These are phyloP conservation scores for Porites divaricata DNA, from an alignment of 92 coral and sea anemone species.

Conservation along the genomic window DNA sequence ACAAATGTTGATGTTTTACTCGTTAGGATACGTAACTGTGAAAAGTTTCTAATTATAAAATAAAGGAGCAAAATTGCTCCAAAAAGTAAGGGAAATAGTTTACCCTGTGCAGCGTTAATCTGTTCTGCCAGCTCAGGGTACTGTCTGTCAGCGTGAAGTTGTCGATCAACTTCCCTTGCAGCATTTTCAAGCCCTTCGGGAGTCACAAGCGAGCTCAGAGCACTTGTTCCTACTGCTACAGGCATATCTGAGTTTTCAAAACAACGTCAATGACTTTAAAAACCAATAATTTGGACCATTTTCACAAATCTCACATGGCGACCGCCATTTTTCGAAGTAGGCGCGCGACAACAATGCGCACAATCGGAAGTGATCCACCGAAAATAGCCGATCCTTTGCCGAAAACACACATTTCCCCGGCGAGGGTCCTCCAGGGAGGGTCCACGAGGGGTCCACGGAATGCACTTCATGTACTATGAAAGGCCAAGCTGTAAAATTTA, in stretches of 20 bases:
- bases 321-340: constrained; percentile 78
- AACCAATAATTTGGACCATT: constrained; percentile 4
- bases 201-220: constrained; percentile 60
- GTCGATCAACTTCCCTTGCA: constrained; percentile 94
- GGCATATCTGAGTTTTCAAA: constrained; percentile 68
- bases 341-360: constrained; percentile 88
- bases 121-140: constrained; percentile 92
- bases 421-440: too few relatives aligned
- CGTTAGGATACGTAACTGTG: too few relatives aligned
- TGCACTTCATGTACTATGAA: too few relatives aligned
- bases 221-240: constrained; percentile 62
- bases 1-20: too few relatives aligned
- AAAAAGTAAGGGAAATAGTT: not conserved
- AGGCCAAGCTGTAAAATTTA: too few relatives aligned
- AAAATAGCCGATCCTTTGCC: not conserved
- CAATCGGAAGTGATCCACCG: constrained; percentile 63
- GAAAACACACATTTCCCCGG: not conserved
- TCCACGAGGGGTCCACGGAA: too few relatives aligned
- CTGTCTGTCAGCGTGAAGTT: constrained; percentile 84
- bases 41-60: too few relatives aligned
- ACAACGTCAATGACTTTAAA: not conserved
- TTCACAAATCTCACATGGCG: constrained; percentile 18
- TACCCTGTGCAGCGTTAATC: constrained; percentile 84
- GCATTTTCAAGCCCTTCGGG: constrained; percentile 93
- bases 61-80: too few relatives aligned